Evolutionary conservation across 2,113 vertebrate genomes (phyloP), one percentile per base, ranked within the genome.

Genomic region (Plotosus lineatus): DNA sequence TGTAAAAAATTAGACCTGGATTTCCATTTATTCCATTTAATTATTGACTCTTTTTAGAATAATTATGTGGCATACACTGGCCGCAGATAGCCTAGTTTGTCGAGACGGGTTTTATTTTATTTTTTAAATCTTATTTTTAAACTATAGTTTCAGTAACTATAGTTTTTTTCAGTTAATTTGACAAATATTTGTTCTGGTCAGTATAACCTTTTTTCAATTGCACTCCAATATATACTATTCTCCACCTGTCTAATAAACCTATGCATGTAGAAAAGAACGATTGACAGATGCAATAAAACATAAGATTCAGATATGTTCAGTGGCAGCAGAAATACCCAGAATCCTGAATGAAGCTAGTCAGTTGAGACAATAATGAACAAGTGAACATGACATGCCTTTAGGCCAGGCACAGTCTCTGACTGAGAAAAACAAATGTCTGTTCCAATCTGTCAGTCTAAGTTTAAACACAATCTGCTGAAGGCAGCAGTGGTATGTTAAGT

Each of bases 301-400:
- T 26, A 73, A 36, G 7, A 11, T 65, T 33, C 56, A 40, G n/a
- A n/a, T n/a, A n/a, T 23, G 38, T 50, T 80, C 21, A 76, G 1
- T 61, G 44, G 58, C 2, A 77, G 69, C 21, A 80, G 53, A 80
- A 84, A 77, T 50, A 40, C 38, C 74, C 51, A 61, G 51, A 79
- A 46, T 71, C 17, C n/a, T 69, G 66, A 51, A 44, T 42, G 6
- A 71, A 58, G 38, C 33, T 53, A 31, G 51, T 28, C 10, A 71
- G 65, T 28, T 10, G 17, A 71, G 77, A 53, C 77, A 78, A 23
- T 42, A 79, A 55, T 53, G 33, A 55, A 68, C 3, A 44, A 63
- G 19, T 65, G 58, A 78, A 78, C 76, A 78, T 38, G 76, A 51
- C 66, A 38, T 26, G 28, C 76, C 60, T 78, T 46, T 17, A 66